These are phyloP conservation scores for Trichogramma dendrolimi DNA, from an alignment of 2,888 invertebrate genomes.

Conservation along the genomic window DNA sequence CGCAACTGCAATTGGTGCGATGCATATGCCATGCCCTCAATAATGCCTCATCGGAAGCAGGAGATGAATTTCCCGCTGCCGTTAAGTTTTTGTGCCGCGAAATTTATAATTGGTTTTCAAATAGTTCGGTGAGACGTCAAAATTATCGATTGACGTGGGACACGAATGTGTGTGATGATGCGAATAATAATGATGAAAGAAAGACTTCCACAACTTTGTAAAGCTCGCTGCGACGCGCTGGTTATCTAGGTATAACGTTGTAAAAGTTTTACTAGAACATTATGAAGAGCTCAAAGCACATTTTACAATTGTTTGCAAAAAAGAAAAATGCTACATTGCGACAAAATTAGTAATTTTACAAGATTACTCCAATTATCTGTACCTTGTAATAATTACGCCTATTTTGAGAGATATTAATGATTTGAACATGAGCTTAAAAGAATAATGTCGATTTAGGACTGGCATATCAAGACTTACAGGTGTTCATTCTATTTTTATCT, in stretches of 20 bases:
- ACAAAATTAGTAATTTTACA: conserved; percentile 21
- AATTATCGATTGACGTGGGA: conserved; percentile 27
- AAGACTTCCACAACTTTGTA: conserved; percentile 27
- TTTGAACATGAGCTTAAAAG: conserved; percentile 20
- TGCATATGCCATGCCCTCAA: conserved; percentile 34
- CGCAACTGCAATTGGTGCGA: conserved; percentile 29
- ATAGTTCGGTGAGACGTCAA: conserved; percentile 27
- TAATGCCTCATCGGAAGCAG: conserved; percentile 16
- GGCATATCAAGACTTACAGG: conserved; percentile 15
- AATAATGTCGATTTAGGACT: conserved; percentile 19
- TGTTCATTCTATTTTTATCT: conserved; percentile 18
- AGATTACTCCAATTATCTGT: conserved; percentile 24
- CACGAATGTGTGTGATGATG: conserved; percentile 22
- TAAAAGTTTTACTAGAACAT: conserved; percentile 30
- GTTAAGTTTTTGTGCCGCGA: conserved; percentile 32
- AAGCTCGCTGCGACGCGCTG: conserved; percentile 30
- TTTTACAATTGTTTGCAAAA: conserved; percentile 20
- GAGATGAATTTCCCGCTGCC: conserved; percentile 29
- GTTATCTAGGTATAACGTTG: conserved; percentile 29
- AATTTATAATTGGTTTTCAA: conserved; percentile 32
- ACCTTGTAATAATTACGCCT: conserved; percentile 18
- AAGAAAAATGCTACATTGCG: conserved; percentile 28
- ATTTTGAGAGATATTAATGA: conserved; percentile 23
- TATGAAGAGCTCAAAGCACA: conserved; percentile 25
- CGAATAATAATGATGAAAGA: conserved; percentile 12